Percentiles rank a stretch among this genome's conserved stretches.
Evolutionary conservation across 2,113 vertebrate genomes (phyloP).

Genomic region (Eptesicus fuscus): DNA sequence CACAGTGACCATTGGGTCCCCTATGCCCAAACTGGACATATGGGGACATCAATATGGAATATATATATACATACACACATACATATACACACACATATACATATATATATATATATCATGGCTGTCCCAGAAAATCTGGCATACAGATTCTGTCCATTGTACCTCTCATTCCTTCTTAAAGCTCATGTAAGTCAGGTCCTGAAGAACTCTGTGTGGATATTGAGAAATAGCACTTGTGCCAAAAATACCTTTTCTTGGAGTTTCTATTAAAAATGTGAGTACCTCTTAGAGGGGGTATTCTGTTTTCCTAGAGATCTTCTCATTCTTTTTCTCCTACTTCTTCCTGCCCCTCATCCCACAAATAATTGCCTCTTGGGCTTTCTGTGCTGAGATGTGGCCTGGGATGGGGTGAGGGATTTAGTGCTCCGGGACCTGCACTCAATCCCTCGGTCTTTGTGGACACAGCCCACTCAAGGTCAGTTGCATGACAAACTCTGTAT

Average conservation of each 20-base stretch:
- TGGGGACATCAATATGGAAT: neutral
- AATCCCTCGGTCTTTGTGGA: neutral
- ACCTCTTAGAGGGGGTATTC: neutral
- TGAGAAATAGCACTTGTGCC: neutral
- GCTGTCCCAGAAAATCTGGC: neutral
- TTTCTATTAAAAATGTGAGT: neutral
- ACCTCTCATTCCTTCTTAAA: neutral
- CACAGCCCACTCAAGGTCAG: neutral
- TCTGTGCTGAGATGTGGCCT: neutral
- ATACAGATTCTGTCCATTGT: neutral
- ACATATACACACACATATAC: neutral
- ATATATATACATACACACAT: too few relatives aligned
- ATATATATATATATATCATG: neutral
- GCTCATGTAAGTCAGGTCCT: neutral
- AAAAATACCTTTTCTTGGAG: neutral
- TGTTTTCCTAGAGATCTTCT: neutral
- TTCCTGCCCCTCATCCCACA: neutral
- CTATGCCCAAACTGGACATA: neutral
- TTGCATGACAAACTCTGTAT: neutral
- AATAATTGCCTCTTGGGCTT: neutral
- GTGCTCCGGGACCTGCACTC: neutral
- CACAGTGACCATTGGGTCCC: neutral
- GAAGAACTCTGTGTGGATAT: neutral
- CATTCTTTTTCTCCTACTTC: neutral
- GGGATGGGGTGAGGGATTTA: too few relatives aligned